Conservation (phyloP, 2,797 vertebrate genomes). For the Acipenser oxyrinchus region DNA sequence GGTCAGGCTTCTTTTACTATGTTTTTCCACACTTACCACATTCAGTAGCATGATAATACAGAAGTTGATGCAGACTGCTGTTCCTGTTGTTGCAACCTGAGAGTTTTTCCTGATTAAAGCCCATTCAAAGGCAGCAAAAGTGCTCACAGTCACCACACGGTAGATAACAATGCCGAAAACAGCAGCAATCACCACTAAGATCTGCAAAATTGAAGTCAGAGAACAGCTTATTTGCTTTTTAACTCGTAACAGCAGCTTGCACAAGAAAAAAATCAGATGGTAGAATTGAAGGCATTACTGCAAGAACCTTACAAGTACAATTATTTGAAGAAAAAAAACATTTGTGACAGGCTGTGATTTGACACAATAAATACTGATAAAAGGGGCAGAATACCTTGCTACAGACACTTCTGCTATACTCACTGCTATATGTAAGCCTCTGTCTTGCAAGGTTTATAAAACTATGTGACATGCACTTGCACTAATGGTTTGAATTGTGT, state of each 20-base stretch:
- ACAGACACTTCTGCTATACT: no score
- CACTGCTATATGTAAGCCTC: no score
- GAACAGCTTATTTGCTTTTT: conserved; percentile 7
- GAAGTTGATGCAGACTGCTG: conserved; percentile 90
- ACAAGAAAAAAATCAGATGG: no score
- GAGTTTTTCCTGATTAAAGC: conserved; percentile 90
- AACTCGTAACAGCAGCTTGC: neutral
- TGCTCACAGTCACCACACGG: conserved; percentile 88
- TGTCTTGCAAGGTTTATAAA: no score
- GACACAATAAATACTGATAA: no score
- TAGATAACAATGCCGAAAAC: conserved; percentile 92
- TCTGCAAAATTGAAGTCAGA: conserved; percentile 47
- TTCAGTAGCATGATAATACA: conserved; percentile 91
- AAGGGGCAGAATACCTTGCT: no score
- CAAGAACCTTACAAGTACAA: neutral
- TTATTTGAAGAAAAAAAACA: neutral
- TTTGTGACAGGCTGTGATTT: no score
- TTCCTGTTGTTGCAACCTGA: conserved; percentile 87
- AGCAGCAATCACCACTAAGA: conserved; percentile 86
- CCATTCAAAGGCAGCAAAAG: conserved; percentile 89
- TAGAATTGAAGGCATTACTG: neutral
- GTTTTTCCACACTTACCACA: conserved; percentile 61
- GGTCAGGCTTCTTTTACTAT: no score
- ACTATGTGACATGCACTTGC: no score
- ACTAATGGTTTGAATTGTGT: no score